Conservation (phyloP, 2,797 vertebrate species). For the Alectoris magna region DNA sequence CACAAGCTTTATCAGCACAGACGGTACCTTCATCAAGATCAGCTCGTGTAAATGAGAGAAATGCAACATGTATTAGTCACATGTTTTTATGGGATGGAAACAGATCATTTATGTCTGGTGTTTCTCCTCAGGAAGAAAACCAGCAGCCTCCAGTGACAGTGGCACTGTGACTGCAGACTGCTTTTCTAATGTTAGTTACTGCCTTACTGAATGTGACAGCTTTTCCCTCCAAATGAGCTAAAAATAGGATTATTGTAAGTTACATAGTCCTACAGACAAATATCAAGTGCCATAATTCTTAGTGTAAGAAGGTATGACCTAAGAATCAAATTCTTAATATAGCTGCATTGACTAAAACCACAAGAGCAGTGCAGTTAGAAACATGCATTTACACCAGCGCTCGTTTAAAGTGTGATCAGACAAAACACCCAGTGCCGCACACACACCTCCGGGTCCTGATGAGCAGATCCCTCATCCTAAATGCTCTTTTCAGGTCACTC, state of each 20-base stretch:
- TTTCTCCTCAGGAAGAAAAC: not conserved
- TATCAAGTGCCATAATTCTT: not conserved
- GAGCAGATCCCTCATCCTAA: not conserved
- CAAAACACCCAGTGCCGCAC: not conserved
- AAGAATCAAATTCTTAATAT: not conserved
- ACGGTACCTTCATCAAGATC: not conserved
- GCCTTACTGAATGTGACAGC: not conserved
- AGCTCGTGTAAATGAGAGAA: not conserved
- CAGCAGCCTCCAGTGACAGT: not conserved
- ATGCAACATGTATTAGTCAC: not conserved
- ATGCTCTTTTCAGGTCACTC: too few relatives aligned
- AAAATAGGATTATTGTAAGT: not conserved
- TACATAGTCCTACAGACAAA: not conserved
- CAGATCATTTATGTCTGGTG: not conserved
- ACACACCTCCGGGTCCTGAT: accelerated
- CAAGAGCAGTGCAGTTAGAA: too few relatives aligned
- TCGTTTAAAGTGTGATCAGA: not conserved
- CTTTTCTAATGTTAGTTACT: not conserved
- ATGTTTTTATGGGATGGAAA: not conserved
- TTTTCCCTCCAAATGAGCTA: not conserved
- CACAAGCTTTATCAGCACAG: not conserved
- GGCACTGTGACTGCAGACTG: not conserved
- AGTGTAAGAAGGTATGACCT: too few relatives aligned
- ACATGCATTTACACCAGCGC: too few relatives aligned
- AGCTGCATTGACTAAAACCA: not conserved